phyloP scores from a whole-genome alignment of 2,797 vertebrate species.

The Urophycis tenuis region DNA sequence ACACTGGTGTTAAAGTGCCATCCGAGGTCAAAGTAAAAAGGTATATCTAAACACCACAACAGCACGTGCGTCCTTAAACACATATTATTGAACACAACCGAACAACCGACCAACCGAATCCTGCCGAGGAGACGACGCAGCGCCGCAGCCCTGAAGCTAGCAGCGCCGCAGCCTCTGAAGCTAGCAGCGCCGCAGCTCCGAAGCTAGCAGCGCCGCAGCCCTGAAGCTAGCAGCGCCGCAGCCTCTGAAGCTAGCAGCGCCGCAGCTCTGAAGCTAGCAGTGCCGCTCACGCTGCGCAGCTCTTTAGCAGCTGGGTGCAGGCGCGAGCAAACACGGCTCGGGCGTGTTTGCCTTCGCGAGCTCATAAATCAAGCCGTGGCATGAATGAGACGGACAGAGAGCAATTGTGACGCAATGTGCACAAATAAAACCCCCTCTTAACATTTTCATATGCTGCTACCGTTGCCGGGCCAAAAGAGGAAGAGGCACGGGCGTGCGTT shows the following conservation, averaged over 20 bases:
- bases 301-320: constrained; percentile 49
- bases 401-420: constrained; percentile 89
- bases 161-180: no score
- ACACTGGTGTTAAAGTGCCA: not conserved
- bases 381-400: constrained; percentile 95
- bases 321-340: constrained; percentile 58
- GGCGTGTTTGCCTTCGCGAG: constrained; percentile 74
- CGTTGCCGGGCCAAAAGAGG: constrained; percentile 55
- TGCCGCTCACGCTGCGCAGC: constrained; percentile 7
- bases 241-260: no score
- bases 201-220: no score
- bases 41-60: no score
- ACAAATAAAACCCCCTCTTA: constrained; percentile 75
- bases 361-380: constrained; percentile 97
- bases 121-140: no score
- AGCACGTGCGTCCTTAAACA: no score
- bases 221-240: no score
- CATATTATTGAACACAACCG: not conserved
- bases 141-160: no score
- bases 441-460: constrained; percentile 62
- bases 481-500: constrained; percentile 51
- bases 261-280: no score
- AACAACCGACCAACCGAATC: no score
- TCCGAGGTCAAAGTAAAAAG: not conserved
- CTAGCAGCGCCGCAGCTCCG: no score